A percentile compares a stretch with the other conserved stretches of the same genome.
These are phyloP conservation scores for Patiria pectinifera DNA, from an alignment of 53 echinoderm and acorn worm species.

Conservation along the genomic window DNA sequence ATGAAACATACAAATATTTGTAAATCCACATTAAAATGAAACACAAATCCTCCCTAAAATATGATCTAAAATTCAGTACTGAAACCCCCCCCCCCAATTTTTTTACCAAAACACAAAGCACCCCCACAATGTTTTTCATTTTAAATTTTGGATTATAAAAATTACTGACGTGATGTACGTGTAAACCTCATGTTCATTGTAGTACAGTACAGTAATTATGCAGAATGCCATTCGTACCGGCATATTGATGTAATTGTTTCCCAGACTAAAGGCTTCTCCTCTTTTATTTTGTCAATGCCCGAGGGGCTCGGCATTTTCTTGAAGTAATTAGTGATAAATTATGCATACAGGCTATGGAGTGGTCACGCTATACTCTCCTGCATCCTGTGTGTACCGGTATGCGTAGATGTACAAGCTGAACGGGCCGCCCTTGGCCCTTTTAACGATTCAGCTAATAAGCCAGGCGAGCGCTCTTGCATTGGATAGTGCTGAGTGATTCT, in stretches of 20 bases:
- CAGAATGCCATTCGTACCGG: not conserved
- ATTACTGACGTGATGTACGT: not conserved
- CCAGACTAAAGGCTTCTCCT: not conserved
- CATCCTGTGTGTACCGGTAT: not conserved
- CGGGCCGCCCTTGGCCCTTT: not conserved
- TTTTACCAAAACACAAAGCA: no score
- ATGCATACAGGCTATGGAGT: constrained; percentile 11
- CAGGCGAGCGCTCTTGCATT: not conserved
- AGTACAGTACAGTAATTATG: not conserved
- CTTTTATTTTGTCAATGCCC: not conserved
- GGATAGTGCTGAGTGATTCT: not conserved
- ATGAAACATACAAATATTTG: no score
- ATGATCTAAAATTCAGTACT: no score
- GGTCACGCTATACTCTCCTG: not conserved
- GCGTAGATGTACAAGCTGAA: not conserved
- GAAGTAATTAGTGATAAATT: constrained; percentile 38
- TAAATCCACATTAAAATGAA: no score
- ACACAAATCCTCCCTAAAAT: no score
- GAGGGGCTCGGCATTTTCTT: not conserved
- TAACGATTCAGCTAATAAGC: not conserved
- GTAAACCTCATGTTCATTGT: not conserved
- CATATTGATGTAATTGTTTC: not conserved
- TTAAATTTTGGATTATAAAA: no score
- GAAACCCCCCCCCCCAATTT: no score
- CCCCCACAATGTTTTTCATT: no score